These are phyloP conservation scores for Macquaria australasica DNA, from an alignment of 2,113 vertebrate species.

Conservation along the genomic window DNA sequence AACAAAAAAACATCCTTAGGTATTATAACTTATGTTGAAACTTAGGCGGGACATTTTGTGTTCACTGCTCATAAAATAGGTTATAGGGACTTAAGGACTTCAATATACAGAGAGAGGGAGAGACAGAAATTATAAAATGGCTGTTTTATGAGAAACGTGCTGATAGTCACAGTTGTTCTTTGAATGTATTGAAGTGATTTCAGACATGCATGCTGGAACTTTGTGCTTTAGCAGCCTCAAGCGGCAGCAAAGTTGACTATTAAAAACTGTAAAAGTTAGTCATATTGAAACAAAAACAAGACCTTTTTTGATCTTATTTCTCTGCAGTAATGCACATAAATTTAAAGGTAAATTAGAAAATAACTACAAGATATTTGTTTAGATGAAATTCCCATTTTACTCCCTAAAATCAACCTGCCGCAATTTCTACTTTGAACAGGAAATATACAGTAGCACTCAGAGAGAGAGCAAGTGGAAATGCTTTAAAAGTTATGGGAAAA, in stretches of 20 bases:
- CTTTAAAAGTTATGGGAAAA: conserved; percentile 6
- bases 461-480: background rate
- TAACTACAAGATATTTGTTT: background rate
- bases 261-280: background rate
- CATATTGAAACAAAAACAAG: conserved; percentile 7
- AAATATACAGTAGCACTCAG: background rate
- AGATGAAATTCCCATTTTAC: conserved; percentile 4
- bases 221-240: background rate
- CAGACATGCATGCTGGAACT: background rate
- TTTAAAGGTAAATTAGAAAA: conserved; percentile 13
- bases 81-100: background rate
- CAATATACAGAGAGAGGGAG: background rate
- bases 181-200: background rate
- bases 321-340: background rate
- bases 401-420: background rate
- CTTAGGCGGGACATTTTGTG: background rate
- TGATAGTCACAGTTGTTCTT: background rate
- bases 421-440: conserved; percentile 1
- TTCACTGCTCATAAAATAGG: too few relatives aligned
- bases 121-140: background rate
- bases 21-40: too few relatives aligned
- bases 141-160: background rate
- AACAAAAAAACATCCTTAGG: background rate
- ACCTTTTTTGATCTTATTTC: background rate
- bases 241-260: background rate